Conservation (phyloP, 2,888 invertebrate species). For the Melikaiella ostensackeni region DNA sequence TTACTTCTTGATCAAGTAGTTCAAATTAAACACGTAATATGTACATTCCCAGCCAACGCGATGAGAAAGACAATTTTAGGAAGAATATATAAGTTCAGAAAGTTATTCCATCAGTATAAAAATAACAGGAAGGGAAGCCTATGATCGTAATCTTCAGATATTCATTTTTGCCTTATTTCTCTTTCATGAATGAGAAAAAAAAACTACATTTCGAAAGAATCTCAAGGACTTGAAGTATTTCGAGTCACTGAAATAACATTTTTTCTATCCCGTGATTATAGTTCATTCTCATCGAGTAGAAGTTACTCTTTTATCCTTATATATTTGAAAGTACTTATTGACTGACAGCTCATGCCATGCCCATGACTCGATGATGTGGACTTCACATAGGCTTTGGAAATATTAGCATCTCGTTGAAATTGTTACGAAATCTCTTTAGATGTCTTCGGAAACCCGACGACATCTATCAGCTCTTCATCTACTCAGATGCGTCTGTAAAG, state of each 20-base stretch:
- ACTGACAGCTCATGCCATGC: background rate
- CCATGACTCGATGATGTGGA: conserved; percentile 1
- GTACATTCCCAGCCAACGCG: background rate
- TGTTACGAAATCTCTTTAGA: conserved; percentile 23
- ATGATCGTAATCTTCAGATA: too few species aligned
- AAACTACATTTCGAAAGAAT: background rate
- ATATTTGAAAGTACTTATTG: conserved; percentile 21
- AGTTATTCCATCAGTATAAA: too few species aligned
- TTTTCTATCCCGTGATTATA: background rate
- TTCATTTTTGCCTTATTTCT: background rate
- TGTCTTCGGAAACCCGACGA: conserved; percentile 9
- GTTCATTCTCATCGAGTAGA: background rate
- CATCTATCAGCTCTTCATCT: conserved; percentile 23
- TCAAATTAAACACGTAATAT: background rate
- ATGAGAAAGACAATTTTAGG: background rate
- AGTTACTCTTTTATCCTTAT: background rate
- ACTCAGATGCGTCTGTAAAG: conserved; percentile 1
- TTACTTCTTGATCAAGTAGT: background rate
- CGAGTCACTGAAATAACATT: background rate
- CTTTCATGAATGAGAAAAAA: background rate
- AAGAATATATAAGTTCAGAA: background rate
- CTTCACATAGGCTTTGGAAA: background rate
- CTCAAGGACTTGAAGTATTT: background rate
- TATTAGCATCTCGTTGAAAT: conserved; percentile 23
- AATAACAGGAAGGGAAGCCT: too few species aligned